phyloP scores from a whole-genome alignment of 2,113 vertebrate species.

The Callaeas wilsoni region DNA sequence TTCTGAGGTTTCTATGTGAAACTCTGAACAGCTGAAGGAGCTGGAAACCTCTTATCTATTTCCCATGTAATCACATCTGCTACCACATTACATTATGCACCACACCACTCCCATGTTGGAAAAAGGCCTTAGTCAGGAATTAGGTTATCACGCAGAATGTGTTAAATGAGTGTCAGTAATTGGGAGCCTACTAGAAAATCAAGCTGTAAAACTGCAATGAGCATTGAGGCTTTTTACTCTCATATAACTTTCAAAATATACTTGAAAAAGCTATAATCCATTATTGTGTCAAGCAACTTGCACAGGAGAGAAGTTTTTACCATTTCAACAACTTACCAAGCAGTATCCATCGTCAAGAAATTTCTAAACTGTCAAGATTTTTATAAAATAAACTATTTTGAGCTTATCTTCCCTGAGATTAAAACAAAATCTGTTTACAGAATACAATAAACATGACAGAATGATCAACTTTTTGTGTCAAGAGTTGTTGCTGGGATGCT shows the following conservation, averaged over 20 bases:
- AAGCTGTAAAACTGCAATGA: background rate
- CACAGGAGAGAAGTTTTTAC: background rate
- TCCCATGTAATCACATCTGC: background rate
- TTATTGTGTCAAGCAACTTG: background rate
- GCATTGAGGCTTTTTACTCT: background rate
- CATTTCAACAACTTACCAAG: background rate
- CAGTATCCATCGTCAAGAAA: background rate
- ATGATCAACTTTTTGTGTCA: background rate
- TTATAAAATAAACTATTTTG: conserved; percentile 3
- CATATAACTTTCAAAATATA: background rate
- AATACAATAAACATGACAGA: background rate
- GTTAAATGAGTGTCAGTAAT: background rate
- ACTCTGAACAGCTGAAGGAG: background rate
- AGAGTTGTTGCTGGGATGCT: background rate
- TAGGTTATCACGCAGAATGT: background rate
- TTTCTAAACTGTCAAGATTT: background rate
- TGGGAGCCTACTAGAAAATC: background rate
- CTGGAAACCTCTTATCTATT: background rate
- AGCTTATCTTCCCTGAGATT: background rate
- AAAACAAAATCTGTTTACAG: background rate
- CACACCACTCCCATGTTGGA: background rate
- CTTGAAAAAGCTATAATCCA: background rate
- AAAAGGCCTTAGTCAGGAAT: background rate
- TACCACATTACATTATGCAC: background rate
- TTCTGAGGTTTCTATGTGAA: background rate